Conservation (phyloP, 2,888 invertebrate species). For the Meiosimyza decipiens region DNA sequence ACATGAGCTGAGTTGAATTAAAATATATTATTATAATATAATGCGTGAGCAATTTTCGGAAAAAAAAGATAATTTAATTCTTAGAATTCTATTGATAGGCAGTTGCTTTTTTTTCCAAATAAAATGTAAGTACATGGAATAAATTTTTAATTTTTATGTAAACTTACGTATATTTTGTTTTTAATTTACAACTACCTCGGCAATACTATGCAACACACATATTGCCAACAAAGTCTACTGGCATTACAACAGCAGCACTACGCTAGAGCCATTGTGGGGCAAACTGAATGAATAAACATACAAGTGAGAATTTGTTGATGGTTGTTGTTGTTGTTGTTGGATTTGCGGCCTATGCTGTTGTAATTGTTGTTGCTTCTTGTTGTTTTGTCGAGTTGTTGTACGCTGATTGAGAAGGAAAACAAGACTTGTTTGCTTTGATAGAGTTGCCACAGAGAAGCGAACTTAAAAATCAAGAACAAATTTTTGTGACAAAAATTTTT, state of each 20-base stretch:
- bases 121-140: background rate
- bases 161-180: background rate
- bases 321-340: slow-evolving; percentile 23
- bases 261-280: slow-evolving; percentile 9
- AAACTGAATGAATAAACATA: slow-evolving; percentile 24
- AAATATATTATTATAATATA: too few relatives aligned
- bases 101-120: too few relatives aligned
- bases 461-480: too few relatives aligned
- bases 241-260: background rate
- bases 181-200: background rate
- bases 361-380: slow-evolving; percentile 37
- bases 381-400: slow-evolving; percentile 33
- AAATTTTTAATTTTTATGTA: slow-evolving; percentile 3
- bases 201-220: background rate
- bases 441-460: too few relatives aligned
- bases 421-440: slow-evolving; percentile 29
- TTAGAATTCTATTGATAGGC: too few relatives aligned
- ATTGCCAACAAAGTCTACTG: background rate
- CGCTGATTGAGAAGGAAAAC: slow-evolving; percentile 15
- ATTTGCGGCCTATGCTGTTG: background rate
- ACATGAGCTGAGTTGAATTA: too few relatives aligned
- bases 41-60: too few relatives aligned
- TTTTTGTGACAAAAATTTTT: too few relatives aligned
- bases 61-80: too few relatives aligned
- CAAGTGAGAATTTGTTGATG: slow-evolving; percentile 19